Evolutionary conservation across 2,888 invertebrate genomes (phyloP), one percentile per base, ranked within the genome.

Genomic region (Trichogramma evanescens): DNA sequence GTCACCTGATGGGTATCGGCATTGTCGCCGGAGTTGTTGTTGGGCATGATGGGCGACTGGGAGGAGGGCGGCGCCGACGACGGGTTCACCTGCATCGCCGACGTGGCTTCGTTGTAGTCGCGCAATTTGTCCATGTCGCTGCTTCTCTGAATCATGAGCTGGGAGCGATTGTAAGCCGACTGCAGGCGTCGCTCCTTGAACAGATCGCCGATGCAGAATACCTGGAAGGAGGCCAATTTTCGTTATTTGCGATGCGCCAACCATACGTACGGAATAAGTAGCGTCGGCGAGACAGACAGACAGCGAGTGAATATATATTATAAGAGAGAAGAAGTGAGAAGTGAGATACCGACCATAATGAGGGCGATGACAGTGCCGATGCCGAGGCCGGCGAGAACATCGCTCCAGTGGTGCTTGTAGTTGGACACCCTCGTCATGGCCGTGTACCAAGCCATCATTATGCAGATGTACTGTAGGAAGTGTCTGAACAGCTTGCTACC

Each of bases 361-460:
- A 88, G 68, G 61, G 92, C 89, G 56, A 82, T 82, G 38, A 84
- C 70, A n/a, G 83, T 74, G 7, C 92, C 92, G 65, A 91, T 83
- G 43, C 81, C 70, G 65, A 87, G 82, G 0, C 98, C 98, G 56
- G 87, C 87, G 42, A 97, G 81, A 3, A 97, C 97, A 79, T 98
- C 98, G 71, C 93, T 95, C 93, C 95, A 96, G 75, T 98, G 97
- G 79, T 98, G 97, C 77, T 97, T 97, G 82, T 97, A 94, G 81
- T 98, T 93, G 1, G 93, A 93, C 45, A 98, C 86, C 44, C 97
- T 84, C 1, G 93, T 89, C 81, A 96, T 83, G n/a, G 90, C 88
- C 7, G 93, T 93, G 77, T 86, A 91, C 85, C 91, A 88, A 42
- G 95, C 89, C 77, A 91, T 81, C 78, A 88, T 82, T 64, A 96